Evolutionary conservation across 1,140 invertebrate species (phyloP).

Genomic region (Pemphigus obesinymphae): DNA sequence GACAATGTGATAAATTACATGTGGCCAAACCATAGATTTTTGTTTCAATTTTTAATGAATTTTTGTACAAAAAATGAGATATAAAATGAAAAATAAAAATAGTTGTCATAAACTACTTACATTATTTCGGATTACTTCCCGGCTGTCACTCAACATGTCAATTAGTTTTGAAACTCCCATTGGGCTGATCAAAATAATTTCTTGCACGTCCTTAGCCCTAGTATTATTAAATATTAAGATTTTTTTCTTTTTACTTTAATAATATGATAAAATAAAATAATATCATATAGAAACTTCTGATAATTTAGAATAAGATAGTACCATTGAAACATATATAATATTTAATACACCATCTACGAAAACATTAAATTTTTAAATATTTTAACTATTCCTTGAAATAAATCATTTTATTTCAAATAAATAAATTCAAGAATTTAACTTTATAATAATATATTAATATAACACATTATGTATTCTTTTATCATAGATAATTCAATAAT

Average conservation of each 20-base stretch:
- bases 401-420: too few species aligned
- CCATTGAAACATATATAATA: background rate
- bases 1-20: background rate
- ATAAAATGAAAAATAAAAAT: constrained; percentile 9
- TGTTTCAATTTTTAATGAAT: too few species aligned
- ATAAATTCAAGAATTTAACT: too few species aligned
- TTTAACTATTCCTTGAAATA: too few species aligned
- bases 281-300: background rate
- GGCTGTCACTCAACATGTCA: constrained; percentile 86
- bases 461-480: too few species aligned
- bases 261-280: background rate
- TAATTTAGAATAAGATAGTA: background rate
- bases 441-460: too few species aligned
- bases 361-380: too few species aligned
- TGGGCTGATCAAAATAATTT: constrained; percentile 87
- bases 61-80: background rate
- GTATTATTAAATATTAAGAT: constrained; percentile 11
- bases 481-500: too few species aligned
- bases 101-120: constrained; percentile 53
- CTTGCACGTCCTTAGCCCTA: constrained; percentile 87
- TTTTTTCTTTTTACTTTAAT: background rate
- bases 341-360: background rate
- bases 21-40: background rate
- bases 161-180: constrained; percentile 97
- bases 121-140: constrained; percentile 96